phyloP scores from a whole-genome alignment of 2,113 vertebrate genomes.

The Serilophus lunatus region DNA sequence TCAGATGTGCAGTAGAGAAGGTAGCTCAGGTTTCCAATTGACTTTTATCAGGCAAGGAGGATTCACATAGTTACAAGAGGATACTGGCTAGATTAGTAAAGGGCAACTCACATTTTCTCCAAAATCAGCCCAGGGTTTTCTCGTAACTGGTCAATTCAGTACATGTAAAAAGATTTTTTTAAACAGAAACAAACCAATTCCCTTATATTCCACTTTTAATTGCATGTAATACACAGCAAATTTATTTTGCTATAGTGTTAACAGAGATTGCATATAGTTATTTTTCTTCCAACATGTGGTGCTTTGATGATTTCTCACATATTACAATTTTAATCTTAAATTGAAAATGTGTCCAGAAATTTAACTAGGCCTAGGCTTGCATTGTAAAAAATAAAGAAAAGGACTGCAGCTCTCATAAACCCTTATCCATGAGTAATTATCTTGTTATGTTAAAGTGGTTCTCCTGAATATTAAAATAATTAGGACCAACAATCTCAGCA shows the following conservation, averaged over 20 bases:
- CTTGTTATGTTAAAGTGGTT: slow-evolving; percentile 68
- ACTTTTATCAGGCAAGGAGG: not conserved
- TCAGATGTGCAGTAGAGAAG: not conserved
- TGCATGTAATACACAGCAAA: not conserved
- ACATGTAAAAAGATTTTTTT: not conserved
- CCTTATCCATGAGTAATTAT: slow-evolving; percentile 65
- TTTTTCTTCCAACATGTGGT: slow-evolving; percentile 45
- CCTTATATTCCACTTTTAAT: slow-evolving; percentile 44
- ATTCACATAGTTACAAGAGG: not conserved
- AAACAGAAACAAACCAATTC: not conserved
- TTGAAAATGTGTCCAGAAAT: slow-evolving; percentile 60
- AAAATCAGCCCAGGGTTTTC: not conserved
- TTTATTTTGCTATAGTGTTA: slow-evolving; percentile 30
- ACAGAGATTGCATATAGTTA: slow-evolving; percentile 47
- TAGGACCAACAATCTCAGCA: slow-evolving; percentile 66
- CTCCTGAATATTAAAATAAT: slow-evolving; percentile 76
- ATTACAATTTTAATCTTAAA: slow-evolving; percentile 64
- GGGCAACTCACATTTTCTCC: not conserved
- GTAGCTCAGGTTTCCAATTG: not conserved
- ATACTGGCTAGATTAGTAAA: not conserved
- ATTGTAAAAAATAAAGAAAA: slow-evolving; percentile 52
- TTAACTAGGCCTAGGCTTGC: slow-evolving; percentile 37
- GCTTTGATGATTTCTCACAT: slow-evolving; percentile 64
- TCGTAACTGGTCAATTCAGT: not conserved
- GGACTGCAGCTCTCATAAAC: slow-evolving; percentile 44